Evolutionary conservation across 2,797 vertebrate genomes (phyloP), one percentile per base, ranked within the genome.

Genomic region (Typhlichthys eigenmanni): DNA sequence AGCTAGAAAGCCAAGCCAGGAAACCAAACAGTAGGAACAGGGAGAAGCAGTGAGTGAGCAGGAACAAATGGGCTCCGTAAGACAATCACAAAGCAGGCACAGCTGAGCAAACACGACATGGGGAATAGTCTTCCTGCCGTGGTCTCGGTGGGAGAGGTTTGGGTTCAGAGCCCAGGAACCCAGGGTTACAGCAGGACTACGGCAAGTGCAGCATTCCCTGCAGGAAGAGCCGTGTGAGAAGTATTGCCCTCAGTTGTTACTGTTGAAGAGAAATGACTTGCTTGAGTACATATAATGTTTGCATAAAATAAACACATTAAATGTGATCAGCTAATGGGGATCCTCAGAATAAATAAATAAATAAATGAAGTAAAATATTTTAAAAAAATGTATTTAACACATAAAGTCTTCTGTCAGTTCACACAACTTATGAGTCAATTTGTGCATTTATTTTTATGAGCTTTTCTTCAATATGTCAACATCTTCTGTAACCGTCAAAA

Each of bases 21-120:
- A 83, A 92, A 87, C 76, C 62, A 88, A 91, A 91, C 80, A 87
- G 74, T 78, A 72, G 48, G 65, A 52, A 80, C 79, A 69, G 77
- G 68, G 55, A 83, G 91, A 86, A 92, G 86, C 85, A 91, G 78
- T 48, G 58, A 54, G 64, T 69, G 76, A 74, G 82, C 66, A 62
- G 75, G 71, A 91, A 69, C 78, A 76, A 84, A 76, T 61, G 76
- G 78, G 61, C 72, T 75, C n/a, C 75, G 85, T 84, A 72, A 56
- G 53, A 73, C 46, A 62, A 84, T 24, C 84, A 83, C 77, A 87
- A 91, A 92, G 84, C 84, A 69, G 32, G 60, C 17, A 66, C 91
- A 93, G 89, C 92, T 92, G 91, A 90, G 88, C 89, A 91, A 92
- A 92, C 90, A 92, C 38, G 13, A 62, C 64, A 4, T 46, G 72